Evolutionary conservation across 2,888 invertebrate genomes (phyloP), one percentile per base, ranked within the genome.

Genomic region (Aromia moschata): DNA sequence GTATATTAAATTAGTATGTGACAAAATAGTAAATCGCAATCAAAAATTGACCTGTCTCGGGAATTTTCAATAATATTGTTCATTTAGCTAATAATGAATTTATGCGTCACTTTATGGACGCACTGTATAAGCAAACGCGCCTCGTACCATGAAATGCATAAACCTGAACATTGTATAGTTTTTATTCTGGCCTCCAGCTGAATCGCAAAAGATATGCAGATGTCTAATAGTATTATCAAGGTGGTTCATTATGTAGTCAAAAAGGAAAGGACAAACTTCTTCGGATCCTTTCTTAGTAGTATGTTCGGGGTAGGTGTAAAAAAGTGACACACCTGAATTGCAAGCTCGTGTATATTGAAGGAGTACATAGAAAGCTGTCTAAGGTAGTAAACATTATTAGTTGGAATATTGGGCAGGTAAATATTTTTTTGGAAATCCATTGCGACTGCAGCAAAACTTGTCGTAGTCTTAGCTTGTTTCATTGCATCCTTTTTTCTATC

Each of bases 141-240:
- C n/a, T n/a, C n/a, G n/a, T 9, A 60, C 41, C 43, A 53, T 3
- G 43, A 25, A 17, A 25, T 56, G 56, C n/a, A 56, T 7, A 17
- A 49, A 56, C 31, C 49, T 33, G 1, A 56, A 20, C 11, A 49
- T 11, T 5, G 46, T 49, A 20, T 20, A 56, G 38, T 47, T 56
- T 31, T 47, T 56, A 33, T 45, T 45, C 12, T 45, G 45, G 11
- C 45, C 33, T 11, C n/a, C 33, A 33, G 10, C 7, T n/a, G 33
- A 33, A 33, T 33, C 33, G 11, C 33, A 33, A 33, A 33, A 33
- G 7, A 33, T 33, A n/a, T 7, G 11, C 33, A 33, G 11, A n/a
- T 33, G 10, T 10, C 10, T 33, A n/a, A 33, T 11, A 33, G 7
- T 33, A 11, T 7, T 7, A 11, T 11, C 11, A 7, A 33, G 11